phyloP scores from a whole-genome alignment of 1,140 invertebrate species.

The Cyclina sinensis region DNA sequence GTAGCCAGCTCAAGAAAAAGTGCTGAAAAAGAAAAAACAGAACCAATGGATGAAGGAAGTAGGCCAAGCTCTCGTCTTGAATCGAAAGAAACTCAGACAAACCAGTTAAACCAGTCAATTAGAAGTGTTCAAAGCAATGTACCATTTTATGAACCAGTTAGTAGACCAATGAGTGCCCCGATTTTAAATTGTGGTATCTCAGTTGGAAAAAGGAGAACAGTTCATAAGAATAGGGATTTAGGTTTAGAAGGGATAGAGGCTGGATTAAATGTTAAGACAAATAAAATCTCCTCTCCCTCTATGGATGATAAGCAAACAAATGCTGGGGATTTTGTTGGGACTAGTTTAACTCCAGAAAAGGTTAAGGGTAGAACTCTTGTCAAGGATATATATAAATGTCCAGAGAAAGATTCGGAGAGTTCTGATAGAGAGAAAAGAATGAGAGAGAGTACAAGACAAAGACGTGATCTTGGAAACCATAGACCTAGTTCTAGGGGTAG shows the following conservation, averaged over 20 bases:
- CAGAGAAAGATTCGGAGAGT: neutral
- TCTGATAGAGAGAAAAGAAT: neutral
- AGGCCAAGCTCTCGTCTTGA: slow-evolving; percentile 50
- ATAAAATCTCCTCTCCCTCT: neutral
- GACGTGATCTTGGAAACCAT: slow-evolving; percentile 48
- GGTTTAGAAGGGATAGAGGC: slow-evolving; percentile 22
- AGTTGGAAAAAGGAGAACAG: slow-evolving; percentile 20
- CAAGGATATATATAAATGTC: neutral
- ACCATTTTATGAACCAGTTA: slow-evolving; percentile 52
- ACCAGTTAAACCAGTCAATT: slow-evolving; percentile 49
- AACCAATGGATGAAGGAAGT: neutral
- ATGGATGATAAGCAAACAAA: slow-evolving; percentile 52
- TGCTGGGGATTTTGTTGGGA: slow-evolving; percentile 26
- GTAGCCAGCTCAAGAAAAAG: slow-evolving; percentile 1
- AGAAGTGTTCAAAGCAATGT: slow-evolving; percentile 66
- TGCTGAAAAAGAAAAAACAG: neutral
- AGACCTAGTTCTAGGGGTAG: slow-evolving; percentile 41
- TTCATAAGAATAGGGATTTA: neutral
- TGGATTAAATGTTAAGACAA: neutral
- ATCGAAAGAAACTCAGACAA: slow-evolving; percentile 59
- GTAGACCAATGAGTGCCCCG: slow-evolving; percentile 32
- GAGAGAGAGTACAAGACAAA: neutral
- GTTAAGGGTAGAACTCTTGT: neutral
- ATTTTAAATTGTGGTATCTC: slow-evolving; percentile 34
- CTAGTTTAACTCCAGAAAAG: slow-evolving; percentile 62